Conservation (phyloP, 2,113 vertebrate genomes). For the Hypomesus transpacificus region DNA sequence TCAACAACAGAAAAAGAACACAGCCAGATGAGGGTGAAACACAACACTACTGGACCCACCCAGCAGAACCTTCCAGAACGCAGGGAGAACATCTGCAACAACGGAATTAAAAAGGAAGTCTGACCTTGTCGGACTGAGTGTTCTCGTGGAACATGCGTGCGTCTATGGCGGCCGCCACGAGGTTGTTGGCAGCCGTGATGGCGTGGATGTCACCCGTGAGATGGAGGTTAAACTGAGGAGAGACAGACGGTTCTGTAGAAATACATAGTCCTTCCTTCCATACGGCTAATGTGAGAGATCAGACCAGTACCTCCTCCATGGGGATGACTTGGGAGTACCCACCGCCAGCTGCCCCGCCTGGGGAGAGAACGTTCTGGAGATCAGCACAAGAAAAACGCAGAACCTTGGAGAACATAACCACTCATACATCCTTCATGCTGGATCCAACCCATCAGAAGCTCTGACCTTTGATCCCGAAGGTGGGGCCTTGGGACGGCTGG, state of each 20-base stretch:
- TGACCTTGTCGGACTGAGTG: constrained; percentile 91
- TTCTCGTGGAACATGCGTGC: constrained; percentile 93
- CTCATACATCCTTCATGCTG: no score
- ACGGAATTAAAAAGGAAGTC: neutral
- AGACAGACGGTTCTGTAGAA: no score
- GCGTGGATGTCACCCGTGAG: constrained; percentile 98
- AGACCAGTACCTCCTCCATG: constrained; percentile 91
- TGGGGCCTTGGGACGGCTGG: constrained; percentile 97
- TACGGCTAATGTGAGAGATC: no score
- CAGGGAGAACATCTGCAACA: no score
- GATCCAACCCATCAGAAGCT: neutral
- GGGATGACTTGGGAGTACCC: constrained; percentile 97
- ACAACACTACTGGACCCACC: neutral
- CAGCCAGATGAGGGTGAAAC: neutral
- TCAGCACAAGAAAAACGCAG: neutral
- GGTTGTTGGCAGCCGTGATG: constrained; percentile 95
- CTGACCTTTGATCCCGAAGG: constrained; percentile 96
- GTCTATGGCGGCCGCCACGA: constrained; percentile 91
- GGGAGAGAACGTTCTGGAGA: constrained; percentile 30
- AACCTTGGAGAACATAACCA: neutral
- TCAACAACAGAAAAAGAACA: neutral
- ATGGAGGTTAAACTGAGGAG: constrained; percentile 93
- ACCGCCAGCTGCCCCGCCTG: constrained; percentile 96
- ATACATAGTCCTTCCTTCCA: no score
- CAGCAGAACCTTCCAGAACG: neutral